phyloP scores from a whole-genome alignment of 2,797 vertebrate genomes.

The Eremophila alpestris region DNA sequence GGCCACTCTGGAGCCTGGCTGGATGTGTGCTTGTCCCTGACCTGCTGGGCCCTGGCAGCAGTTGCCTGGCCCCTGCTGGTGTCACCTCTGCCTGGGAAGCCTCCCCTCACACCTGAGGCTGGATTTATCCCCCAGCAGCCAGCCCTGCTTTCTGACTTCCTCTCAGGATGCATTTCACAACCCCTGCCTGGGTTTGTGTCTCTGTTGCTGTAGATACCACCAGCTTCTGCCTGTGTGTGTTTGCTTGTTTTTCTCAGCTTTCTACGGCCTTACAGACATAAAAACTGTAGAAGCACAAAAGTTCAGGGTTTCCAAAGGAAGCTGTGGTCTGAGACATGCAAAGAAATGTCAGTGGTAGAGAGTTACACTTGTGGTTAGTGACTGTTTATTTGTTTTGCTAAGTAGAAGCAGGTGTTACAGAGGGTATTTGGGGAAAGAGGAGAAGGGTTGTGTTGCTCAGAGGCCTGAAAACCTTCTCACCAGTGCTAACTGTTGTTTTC shows the following conservation, averaged over 20 bases:
- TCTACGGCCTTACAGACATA: neutral
- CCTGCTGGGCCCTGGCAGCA: neutral
- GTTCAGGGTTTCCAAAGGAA: slow-evolving; percentile 44
- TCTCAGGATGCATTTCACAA: neutral
- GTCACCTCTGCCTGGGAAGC: neutral
- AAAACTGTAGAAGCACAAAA: neutral
- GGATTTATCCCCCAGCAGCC: neutral
- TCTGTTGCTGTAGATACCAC: slow-evolving; percentile 38
- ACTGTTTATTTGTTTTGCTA: slow-evolving; percentile 61
- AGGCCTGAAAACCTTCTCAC: neutral
- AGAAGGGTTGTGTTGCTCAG: neutral
- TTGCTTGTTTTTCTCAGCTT: slow-evolving; percentile 36
- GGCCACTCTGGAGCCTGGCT: fast-evolving
- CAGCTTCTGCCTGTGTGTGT: neutral
- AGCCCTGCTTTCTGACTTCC: fast-evolving
- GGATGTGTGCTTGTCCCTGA: neutral
- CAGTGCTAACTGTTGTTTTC: neutral
- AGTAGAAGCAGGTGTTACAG: slow-evolving; percentile 46
- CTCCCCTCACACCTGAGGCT: fast-evolving
- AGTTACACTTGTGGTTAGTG: slow-evolving; percentile 34
- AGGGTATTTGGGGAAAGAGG: neutral
- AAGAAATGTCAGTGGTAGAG: slow-evolving; percentile 25
- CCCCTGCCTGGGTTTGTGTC: neutral
- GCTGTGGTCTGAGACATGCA: slow-evolving; percentile 24
- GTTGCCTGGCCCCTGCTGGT: neutral